Conservation (phyloP, 1,140 invertebrate genomes). For the Drosophila rufa region DNA sequence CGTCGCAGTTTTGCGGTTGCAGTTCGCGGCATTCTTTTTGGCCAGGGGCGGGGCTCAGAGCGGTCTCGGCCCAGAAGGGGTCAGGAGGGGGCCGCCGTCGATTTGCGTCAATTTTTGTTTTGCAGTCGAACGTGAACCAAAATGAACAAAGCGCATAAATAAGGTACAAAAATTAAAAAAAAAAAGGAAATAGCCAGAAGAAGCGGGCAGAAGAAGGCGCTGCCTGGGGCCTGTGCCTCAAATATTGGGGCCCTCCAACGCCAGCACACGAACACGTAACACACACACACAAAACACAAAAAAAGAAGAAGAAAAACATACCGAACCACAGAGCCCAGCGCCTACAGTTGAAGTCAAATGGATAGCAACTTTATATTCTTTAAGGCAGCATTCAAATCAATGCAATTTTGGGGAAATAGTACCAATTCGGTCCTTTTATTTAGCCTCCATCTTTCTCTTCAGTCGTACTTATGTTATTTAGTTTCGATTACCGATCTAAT, state of each 20-base stretch:
- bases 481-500: neutral
- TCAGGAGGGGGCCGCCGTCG: slow-evolving; percentile 41
- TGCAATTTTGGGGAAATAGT: too few species aligned
- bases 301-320: neutral
- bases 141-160: slow-evolving; percentile 79
- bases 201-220: slow-evolving; percentile 36
- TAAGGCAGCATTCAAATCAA: neutral
- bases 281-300: slow-evolving; percentile 9
- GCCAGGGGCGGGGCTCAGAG: neutral
- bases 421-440: neutral
- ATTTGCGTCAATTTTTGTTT: slow-evolving; percentile 80
- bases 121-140: slow-evolving; percentile 72
- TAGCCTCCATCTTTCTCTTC: neutral
- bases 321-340: slow-evolving; percentile 4
- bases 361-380: neutral
- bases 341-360: neutral
- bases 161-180: slow-evolving; percentile 55
- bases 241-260: slow-evolving; percentile 48
- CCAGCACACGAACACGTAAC: slow-evolving; percentile 32
- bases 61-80: slow-evolving; percentile 5
- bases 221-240: slow-evolving; percentile 46
- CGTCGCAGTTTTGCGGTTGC: slow-evolving; percentile 32
- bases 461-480: neutral
- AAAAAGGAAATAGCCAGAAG: slow-evolving; percentile 17
- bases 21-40: slow-evolving; percentile 58